Conservation (phyloP, 2,888 invertebrate species). For the Agrochola circellaris region DNA sequence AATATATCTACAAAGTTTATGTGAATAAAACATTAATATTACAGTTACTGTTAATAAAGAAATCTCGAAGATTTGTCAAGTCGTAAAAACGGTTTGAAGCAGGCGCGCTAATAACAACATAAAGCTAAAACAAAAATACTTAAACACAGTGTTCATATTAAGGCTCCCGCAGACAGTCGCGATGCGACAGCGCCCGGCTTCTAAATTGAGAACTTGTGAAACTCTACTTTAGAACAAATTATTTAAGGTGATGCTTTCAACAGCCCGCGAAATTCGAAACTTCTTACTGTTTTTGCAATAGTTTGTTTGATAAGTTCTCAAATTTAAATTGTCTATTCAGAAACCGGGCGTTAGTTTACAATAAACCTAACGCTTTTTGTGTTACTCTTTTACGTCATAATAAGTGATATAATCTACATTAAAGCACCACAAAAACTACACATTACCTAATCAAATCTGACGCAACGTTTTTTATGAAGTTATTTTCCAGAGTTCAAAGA, state of each 20-base stretch:
- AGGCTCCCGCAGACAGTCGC: no score
- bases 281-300: neutral
- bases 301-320: neutral
- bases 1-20: no score
- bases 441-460: constrained; percentile 12
- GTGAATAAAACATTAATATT: no score
- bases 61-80: no score
- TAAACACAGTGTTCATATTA: neutral
- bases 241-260: neutral
- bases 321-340: neutral
- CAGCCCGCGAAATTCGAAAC: neutral
- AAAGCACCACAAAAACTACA: constrained; percentile 25
- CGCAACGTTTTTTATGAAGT: constrained; percentile 8
- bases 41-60: no score
- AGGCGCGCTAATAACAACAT: no score
- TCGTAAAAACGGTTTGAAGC: no score
- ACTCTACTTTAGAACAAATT: neutral
- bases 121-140: neutral
- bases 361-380: neutral
- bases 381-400: neutral
- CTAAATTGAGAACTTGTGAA: neutral
- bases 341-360: neutral
- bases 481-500: constrained; percentile 38
- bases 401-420: constrained; percentile 23
- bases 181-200: neutral